Evolutionary conservation across 1,140 invertebrate genomes (phyloP).

Genomic region (Artemia franciscana): DNA sequence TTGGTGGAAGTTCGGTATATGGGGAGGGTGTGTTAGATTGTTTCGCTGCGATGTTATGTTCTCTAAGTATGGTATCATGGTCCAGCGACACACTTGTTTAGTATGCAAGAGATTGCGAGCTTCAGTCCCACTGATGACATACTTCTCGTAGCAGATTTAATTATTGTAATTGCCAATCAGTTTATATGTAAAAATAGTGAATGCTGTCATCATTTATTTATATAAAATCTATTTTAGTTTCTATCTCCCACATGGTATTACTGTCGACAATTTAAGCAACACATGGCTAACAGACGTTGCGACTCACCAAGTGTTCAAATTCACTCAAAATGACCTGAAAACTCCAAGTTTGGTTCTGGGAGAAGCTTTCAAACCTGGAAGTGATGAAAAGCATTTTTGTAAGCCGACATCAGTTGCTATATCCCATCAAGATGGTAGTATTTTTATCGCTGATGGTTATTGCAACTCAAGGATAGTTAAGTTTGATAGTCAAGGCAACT

Average conservation of each 20-base stretch:
- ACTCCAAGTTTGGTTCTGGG: slow-evolving; percentile 22
- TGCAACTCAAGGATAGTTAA: slow-evolving; percentile 78
- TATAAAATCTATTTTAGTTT: slow-evolving; percentile 45
- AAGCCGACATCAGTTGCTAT: slow-evolving; percentile 81
- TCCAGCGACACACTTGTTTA: too few relatives aligned
- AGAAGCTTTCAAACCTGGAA: slow-evolving; percentile 49
- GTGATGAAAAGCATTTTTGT: slow-evolving; percentile 56
- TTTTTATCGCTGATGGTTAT: slow-evolving; percentile 85
- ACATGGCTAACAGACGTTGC: slow-evolving; percentile 80
- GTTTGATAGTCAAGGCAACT: slow-evolving; percentile 41
- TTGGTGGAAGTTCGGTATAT: too few relatives aligned
- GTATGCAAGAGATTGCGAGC: too few relatives aligned
- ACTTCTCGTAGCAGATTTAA: too few relatives aligned
- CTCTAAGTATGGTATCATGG: too few relatives aligned
- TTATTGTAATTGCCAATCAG: too few relatives aligned
- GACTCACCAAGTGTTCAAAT: slow-evolving; percentile 72
- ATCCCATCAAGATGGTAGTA: slow-evolving; percentile 36
- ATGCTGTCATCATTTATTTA: too few relatives aligned
- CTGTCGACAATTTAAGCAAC: slow-evolving; percentile 54
- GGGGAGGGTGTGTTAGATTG: too few relatives aligned
- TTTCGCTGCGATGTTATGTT: too few relatives aligned
- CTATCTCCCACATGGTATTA: slow-evolving; percentile 79
- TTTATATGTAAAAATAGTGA: too few relatives aligned
- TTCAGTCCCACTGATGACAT: too few relatives aligned
- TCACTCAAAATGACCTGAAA: slow-evolving; percentile 22